Evolutionary conservation across 2,797 vertebrate species (phyloP), one percentile per base, ranked within the genome.

Genomic region (Cyprinodon diabolis): DNA sequence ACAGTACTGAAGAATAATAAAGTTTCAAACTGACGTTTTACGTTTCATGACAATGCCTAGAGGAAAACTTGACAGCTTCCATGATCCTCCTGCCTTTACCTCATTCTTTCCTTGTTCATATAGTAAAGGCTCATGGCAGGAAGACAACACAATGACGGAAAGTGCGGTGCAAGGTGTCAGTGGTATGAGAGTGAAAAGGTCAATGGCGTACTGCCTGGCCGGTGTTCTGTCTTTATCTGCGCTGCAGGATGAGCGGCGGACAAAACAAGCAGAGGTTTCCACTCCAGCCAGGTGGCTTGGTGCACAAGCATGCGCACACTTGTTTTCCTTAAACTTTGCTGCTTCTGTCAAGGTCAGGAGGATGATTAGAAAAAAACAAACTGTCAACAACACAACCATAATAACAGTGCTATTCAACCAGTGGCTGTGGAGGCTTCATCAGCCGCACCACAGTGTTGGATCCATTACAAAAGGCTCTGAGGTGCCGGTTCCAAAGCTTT

Each of bases 131-230:
- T 82, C 87, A 84, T 86, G 88, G 88, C 90, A 94, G 92, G 92
- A 95, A 94, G 91, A 94, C 80, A 76, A 88, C 83, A 94, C 92
- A 93, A 94, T 93, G 87, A 87, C 80, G 83, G 91, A 93, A 91
- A 93, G 90, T 74, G 78, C 82, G 74, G 86, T 70, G 76, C 15
- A 74, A 87, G 77, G 80, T 85, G 87, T 91, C 66, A 76, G 48
- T 75, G 69, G 76, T 35, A 62, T 7, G 71, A 77, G 71, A 52
- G 77, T 84, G 69, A 87, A 70, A 72, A 81, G 89, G 89, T 89
- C 82, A 86, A 48, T 67, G 69, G 81, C 67, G 48, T 85, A 82
- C 84, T 78, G 85, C 79, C 82, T 87, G 82, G 43, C 66, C 68
- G 49, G 73, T 72, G 55, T 68, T 80, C 70, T 51, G 55, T 57